These are phyloP conservation scores for Calvadosia cruxmelitensis DNA, from an alignment of 30 jellyfish, hydroid and myxozoan genomes.

Conservation along the genomic window DNA sequence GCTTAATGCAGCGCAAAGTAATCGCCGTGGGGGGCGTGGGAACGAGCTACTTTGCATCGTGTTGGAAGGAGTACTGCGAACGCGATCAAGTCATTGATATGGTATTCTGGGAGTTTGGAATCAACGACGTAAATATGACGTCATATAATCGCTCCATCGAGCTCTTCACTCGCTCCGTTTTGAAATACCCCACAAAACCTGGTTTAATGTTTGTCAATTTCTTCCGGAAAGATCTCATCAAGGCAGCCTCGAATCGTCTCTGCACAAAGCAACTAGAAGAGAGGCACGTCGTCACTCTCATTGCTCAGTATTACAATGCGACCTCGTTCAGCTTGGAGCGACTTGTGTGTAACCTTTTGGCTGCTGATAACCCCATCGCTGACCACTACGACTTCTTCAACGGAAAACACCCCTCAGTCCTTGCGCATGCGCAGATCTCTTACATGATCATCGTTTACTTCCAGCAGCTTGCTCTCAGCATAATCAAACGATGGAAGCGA, in stretches of 20 bases:
- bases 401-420: slow-evolving; percentile 65
- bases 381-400: slow-evolving; percentile 36
- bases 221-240: slow-evolving; percentile 38
- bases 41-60: slow-evolving; percentile 56
- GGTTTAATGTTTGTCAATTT: slow-evolving; percentile 42
- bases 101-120: slow-evolving; percentile 77
- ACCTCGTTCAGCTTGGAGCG: slow-evolving; percentile 30
- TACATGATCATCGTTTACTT: slow-evolving; percentile 33
- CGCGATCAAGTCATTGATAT: slow-evolving; percentile 58
- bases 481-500: not conserved
- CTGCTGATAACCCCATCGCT: slow-evolving; percentile 13
- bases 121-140: slow-evolving; percentile 51
- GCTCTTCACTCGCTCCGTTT: slow-evolving; percentile 43
- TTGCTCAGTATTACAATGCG: slow-evolving; percentile 39
- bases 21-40: slow-evolving; percentile 94
- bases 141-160: slow-evolving; percentile 34
- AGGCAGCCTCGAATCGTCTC: slow-evolving; percentile 3
- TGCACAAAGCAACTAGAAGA: slow-evolving; percentile 14
- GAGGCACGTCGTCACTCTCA: slow-evolving; percentile 13
- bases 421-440: slow-evolving; percentile 97
- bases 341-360: slow-evolving; percentile 23
- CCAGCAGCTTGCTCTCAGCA: not conserved
- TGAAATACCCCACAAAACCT: slow-evolving; percentile 13
- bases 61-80: slow-evolving; percentile 74
- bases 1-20: slow-evolving; percentile 19